Base-by-base conservation (phyloP, 2,113 vertebrate species). In the Xiphias gladius region DNA sequence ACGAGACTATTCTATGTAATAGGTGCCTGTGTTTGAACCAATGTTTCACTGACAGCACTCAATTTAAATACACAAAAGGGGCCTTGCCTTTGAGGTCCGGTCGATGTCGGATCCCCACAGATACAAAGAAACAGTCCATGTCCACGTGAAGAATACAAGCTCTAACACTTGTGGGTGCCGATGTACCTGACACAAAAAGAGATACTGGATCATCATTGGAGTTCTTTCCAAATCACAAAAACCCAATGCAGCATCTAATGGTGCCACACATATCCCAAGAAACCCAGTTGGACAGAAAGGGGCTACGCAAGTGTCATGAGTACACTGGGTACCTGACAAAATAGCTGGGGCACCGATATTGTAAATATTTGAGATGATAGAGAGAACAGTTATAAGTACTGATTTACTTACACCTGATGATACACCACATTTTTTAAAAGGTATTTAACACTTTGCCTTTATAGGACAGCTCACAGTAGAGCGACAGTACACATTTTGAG, bases 81-180 rank as follows among this genome's bases (percentile, higher is more conserved):
- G 19, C 6, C 92, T 94, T 77, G 96, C 98, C 98, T 97, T 96
- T 97, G 80, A 99, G 96, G 81, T 99, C 97, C 63, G 97, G 97
- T 87, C 95, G 95, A 91, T 98, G 95, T 93, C 97, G 95, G 88
- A 99, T 97, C 91, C 97, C 98, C 82, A 99, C 98, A 78, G 98
- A 99, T 54, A 98, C 98, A 95, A 99, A 99, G 94, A 99, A 99
- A 94, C 98, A 99, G 94, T 99, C 98, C 98, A 99, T 99, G 95
- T 99, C 98, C 89, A 99, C 96, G 80, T 99, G 98, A 92, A 99
- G 95, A 87, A 99, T 97, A 89, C 98, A 99, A 66, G 96, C 97
- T 90, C 94, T 94, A 13, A 91, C 76, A 48, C 64, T 8, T 1
- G 52, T 17, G 10, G 71, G 19, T 58, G 69, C 10, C 0, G 81